A percentile compares a stretch with the other conserved stretches of the same genome.
These are phyloP conservation scores for Hycleus cichorii DNA, from an alignment of 1,140 invertebrate species.

Conservation along the genomic window DNA sequence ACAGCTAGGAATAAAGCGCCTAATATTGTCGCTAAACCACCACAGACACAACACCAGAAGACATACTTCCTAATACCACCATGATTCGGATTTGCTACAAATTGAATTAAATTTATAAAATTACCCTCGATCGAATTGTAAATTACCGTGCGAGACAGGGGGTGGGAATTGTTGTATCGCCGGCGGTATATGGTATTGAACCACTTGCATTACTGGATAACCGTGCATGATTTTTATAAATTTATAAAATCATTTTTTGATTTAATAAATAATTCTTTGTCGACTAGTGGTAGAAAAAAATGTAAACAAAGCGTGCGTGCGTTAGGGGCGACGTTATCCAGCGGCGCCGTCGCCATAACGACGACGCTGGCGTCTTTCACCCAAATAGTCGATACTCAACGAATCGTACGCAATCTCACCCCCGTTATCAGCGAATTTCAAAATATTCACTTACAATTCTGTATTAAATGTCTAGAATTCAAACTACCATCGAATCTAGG, in stretches of 20 bases:
- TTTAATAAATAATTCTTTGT: no score
- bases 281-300: no score
- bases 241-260: neutral
- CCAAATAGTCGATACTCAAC: constrained; percentile 38
- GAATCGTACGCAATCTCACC: neutral
- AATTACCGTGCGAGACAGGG: constrained; percentile 30
- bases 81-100: constrained; percentile 33
- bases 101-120: neutral
- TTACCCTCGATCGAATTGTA: neutral
- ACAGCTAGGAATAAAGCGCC: constrained; percentile 68
- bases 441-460: constrained; percentile 11
- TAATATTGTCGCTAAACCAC: constrained; percentile 60
- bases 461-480: constrained; percentile 26
- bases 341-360: constrained; percentile 25
- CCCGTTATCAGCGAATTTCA: constrained; percentile 1
- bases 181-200: constrained; percentile 49
- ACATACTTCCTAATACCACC: constrained; percentile 60
- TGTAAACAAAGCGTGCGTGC: neutral
- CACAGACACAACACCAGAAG: constrained; percentile 66
- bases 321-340: constrained; percentile 10
- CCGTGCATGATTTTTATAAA: constrained; percentile 43
- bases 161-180: constrained; percentile 36
- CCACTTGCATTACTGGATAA: constrained; percentile 52
- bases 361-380: constrained; percentile 30
- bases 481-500: constrained; percentile 35